Conservation (phyloP, 2,113 vertebrate species). For the Eurystomus gularis region DNA sequence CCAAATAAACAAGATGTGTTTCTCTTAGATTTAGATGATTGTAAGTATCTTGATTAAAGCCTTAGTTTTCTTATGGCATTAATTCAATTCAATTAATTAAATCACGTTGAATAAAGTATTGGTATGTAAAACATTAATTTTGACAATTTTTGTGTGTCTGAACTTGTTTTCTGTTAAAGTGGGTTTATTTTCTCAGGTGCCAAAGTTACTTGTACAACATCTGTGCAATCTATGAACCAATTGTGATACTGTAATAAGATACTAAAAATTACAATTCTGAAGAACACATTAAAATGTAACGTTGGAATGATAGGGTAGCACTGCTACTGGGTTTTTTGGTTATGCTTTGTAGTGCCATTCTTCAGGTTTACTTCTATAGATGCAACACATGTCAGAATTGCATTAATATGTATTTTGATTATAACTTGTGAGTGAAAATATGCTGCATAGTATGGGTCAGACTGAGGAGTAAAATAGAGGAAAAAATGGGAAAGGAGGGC, state of each 20-base stretch:
- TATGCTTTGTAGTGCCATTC: background rate
- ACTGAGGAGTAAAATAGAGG: background rate
- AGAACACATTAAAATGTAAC: background rate
- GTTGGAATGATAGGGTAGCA: background rate
- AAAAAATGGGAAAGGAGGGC: background rate
- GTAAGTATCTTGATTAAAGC: slow-evolving; percentile 80
- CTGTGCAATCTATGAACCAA: background rate
- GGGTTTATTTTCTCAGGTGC: background rate
- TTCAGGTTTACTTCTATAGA: background rate
- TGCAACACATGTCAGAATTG: background rate
- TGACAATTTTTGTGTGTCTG: background rate
- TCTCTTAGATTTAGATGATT: slow-evolving; percentile 91
- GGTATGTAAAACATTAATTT: background rate
- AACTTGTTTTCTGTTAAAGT: background rate
- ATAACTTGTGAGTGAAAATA: background rate
- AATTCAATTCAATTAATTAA: background rate
- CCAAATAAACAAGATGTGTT: slow-evolving; percentile 78
- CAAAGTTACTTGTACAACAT: background rate
- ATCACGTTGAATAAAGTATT: too few relatives aligned
- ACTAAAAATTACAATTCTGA: background rate
- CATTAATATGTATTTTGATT: background rate
- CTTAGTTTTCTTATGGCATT: background rate
- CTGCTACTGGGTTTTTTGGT: background rate
- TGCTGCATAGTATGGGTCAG: background rate
- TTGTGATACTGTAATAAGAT: background rate